Evolutionary conservation across 2,113 vertebrate species (phyloP), one percentile per base, ranked within the genome.

Genomic region (Hepsetus odoe): DNA sequence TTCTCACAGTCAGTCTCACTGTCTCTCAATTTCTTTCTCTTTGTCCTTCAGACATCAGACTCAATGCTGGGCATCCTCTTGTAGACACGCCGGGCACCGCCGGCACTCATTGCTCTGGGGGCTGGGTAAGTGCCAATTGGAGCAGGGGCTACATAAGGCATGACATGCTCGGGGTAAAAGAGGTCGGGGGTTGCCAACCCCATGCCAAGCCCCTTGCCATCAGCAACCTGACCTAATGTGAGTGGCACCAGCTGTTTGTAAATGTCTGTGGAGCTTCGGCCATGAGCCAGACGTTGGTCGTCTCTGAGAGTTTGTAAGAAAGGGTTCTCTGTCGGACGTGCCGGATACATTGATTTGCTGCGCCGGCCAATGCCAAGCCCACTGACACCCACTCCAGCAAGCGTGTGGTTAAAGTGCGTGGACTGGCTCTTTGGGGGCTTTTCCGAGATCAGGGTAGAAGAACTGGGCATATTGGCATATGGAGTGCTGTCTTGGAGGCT

Each of bases 31-130:
- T 13, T 32, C 13, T 7, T 32, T 28, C 20, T 28, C 35, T 72
- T 32, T 16, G 22, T 16, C 77, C 16, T 64, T 84, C 79, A 99
- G 91, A 99, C 98, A 80, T 99, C 98, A 79, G 98, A 99, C 93
- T 99, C 98, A 20, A 99, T 96, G 92, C 98, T 99, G 91, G 96
- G 97, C 95, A 97, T 97, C 93, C 97, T 98, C 90, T 97, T 98
- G 91, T 94, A 98, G 88, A 95, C 93, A 59, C 95, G 95, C 90
- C 97, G 96, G 93, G 97, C 97, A 91, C 96, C 95, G 87, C 95
- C 97, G 77, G 96, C 96, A 84, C 98, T 98, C 71, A 98, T 91
- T 90, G 94, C 95, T 88, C 96, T 94, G 76, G 96, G 94, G 83
- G 94, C 91, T 67, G 95, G 90, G 90, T 95, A 98, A 90, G 94